Evolutionary conservation across 2,888 invertebrate genomes (phyloP).

Genomic region (Steromphala cineraria): DNA sequence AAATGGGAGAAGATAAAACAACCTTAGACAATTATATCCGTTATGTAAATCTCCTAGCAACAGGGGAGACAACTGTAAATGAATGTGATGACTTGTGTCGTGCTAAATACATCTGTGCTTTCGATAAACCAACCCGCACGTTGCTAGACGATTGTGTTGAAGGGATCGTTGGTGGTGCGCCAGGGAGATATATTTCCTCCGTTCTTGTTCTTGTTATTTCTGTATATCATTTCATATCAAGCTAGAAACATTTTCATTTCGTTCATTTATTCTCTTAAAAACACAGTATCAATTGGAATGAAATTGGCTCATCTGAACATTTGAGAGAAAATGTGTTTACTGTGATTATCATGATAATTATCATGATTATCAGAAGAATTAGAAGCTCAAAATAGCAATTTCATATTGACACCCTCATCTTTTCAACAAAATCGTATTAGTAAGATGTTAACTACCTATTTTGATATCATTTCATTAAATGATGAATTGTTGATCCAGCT

Average conservation of each 20-base stretch:
- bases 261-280: too few relatives aligned
- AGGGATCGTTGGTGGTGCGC: neutral
- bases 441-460: too few relatives aligned
- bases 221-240: neutral
- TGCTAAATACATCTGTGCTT: neutral
- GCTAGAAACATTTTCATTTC: neutral
- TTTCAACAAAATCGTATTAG: too few relatives aligned
- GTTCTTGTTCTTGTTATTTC: neutral
- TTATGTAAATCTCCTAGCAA: constrained; percentile 41
- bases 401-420: too few relatives aligned
- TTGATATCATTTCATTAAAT: too few relatives aligned
- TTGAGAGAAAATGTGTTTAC: too few relatives aligned
- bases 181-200: neutral
- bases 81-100: constrained; percentile 41
- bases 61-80: constrained; percentile 15
- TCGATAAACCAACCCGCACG: neutral
- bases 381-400: too few relatives aligned
- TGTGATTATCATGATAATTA: too few relatives aligned
- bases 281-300: too few relatives aligned
- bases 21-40: constrained; percentile 42
- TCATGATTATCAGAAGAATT: too few relatives aligned
- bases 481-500: too few relatives aligned
- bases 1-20: constrained; percentile 27
- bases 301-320: too few relatives aligned
- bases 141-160: neutral